Base-by-base conservation (phyloP, 2,797 vertebrate genomes). In the Tachyglossus aculeatus region DNA sequence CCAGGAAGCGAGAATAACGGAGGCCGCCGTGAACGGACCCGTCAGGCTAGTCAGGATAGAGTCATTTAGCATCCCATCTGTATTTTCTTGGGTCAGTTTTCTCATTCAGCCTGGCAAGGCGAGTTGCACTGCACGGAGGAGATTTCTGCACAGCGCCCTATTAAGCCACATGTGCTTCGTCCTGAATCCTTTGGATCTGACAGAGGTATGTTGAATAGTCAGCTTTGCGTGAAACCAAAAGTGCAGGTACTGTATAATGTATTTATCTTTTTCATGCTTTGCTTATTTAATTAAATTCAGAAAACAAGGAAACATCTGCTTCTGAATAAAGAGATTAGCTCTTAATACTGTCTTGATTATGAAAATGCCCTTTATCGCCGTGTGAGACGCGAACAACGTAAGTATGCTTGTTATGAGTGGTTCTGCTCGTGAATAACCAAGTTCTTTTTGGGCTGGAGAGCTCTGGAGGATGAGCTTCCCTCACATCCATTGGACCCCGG, bases 291-390 rank as follows among this genome's bases (percentile, higher is more conserved):
- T 75, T 72, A 6, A 2, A 80, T 58, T 84, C 24, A 56, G 45
- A 34, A 33, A 78, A 48, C 25, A 74, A 68, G 19, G 9, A 84
- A 88, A 82, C 14, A 73, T 24, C 31, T 67, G 21, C 7, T 60
- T 78, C 77, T 78, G 75, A 83, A 81, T 71, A 82, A 77, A 74
- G 15, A 11, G 19, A 78, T 72, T 70, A 65, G 7, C 51, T 78
- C 59, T 55, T 53, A 47, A 69, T 58, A 83, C 43, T 62, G 16
- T 27, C 8, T 56, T 71, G 15, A 70, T 80, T 77, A 80, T 59
- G 47, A 56, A 80, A 75, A 77, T 52, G 25, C 3, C 52, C 77
- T 66, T 81, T 73, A 74, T 64, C 52, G 77, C 50, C 58, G 67
- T 54, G 66, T 72, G n/a, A 45, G 61, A 64, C 33, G 47, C 5